Base-by-base conservation (phyloP, 2,888 invertebrate species). In the Noctua janthe region DNA sequence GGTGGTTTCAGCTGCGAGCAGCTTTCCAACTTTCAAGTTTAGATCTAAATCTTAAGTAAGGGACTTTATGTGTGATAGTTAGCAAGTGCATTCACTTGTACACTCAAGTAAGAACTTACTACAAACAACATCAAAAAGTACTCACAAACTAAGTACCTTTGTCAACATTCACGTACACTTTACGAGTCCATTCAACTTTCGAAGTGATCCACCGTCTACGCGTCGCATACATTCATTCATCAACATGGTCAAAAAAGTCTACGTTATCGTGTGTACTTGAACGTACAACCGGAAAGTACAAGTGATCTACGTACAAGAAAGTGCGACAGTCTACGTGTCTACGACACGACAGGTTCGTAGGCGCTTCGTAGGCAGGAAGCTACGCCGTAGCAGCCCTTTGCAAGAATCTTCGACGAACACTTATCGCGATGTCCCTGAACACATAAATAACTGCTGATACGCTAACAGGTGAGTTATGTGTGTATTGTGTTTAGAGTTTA, bases 381-480 rank as follows among this genome's bases (percentile, higher is more conserved):
- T 89, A 89, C 89, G 87, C 83, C 89, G 89, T 89, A 89, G 89
- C 80, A 64, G 80, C 86, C 84, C 85, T 87, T 88, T 69, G 81
- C 76, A 76, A 56, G 77, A 87, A 83, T 90, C 88, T 89, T 84
- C 83, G 87, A 83, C 81, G 79, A 83, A 84, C 85, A 83, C 74
- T 89, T 85, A 88, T 88, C 86, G 84, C 82, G 71, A 75, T 78
- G 78, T 85, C 69, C 76, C 80, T 72, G 82, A 78, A 81, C 73
- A 81, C 84, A 87, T 89, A 89, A 89, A 89, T 87, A 86, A 89
- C 87, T 76, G 85, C 80, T 86, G 86, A 86, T 89, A 88, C 78
- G 81, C 77, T 59, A 81, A 84, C 78, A 80, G 75, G 81, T 89
- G 71, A 88, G 70, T 87, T 88, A 87, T 86, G 80, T 80, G 72